Conservation (phyloP, 35 echinoderm and acorn worm species). For the Stichopus chloronotus region DNA sequence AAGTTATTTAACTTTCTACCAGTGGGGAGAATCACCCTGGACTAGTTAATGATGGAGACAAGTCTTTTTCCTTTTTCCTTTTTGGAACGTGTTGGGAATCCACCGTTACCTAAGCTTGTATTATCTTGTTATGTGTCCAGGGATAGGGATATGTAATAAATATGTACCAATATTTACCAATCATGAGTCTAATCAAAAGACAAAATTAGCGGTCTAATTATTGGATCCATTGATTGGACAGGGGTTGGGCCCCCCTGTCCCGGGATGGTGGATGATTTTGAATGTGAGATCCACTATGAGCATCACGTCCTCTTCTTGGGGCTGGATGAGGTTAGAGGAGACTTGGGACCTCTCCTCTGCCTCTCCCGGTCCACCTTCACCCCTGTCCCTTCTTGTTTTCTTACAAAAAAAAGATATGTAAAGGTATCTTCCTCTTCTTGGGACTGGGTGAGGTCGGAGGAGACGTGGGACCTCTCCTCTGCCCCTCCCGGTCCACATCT, state of each 20-base stretch:
- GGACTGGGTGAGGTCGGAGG: neutral
- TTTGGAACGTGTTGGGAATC: neutral
- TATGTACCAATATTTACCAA: neutral
- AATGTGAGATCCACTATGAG: neutral
- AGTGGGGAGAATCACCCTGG: constrained; percentile 6
- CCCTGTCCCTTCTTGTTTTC: neutral
- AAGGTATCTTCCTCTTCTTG: no score
- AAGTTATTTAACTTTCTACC: neutral
- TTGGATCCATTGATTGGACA: neutral
- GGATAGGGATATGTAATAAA: neutral
- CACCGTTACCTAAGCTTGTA: neutral
- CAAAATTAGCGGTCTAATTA: neutral
- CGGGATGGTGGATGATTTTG: neutral
- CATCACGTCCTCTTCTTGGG: neutral
- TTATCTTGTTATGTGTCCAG: neutral
- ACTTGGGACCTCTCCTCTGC: neutral
- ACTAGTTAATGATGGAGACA: neutral
- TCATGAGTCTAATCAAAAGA: constrained; percentile 8
- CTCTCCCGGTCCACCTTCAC: neutral
- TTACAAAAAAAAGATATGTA: no score
- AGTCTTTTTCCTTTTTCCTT: neutral
- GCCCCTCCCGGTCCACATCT: neutral
- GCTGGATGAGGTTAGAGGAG: neutral
- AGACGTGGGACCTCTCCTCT: neutral
- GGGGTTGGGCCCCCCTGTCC: neutral